These are phyloP conservation scores for Cynopterus sphinx DNA, from an alignment of 2,797 vertebrate species.

Conservation along the genomic window DNA sequence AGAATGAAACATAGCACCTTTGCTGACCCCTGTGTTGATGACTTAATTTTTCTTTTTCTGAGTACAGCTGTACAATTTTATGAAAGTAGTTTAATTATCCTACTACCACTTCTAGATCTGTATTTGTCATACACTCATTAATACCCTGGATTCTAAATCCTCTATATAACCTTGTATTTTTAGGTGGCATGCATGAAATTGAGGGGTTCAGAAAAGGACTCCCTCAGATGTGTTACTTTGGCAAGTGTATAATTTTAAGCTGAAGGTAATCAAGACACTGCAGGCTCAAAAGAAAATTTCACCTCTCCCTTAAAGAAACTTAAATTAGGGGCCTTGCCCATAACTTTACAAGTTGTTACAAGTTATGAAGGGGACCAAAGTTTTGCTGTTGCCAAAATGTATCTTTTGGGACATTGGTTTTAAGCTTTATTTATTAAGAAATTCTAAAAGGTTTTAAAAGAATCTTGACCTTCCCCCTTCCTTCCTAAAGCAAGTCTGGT, in stretches of 20 bases:
- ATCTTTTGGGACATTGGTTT: not conserved
- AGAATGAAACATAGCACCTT: not conserved
- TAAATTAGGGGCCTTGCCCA: not conserved
- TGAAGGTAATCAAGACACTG: not conserved
- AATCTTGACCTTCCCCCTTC: not conserved
- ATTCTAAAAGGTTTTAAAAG: not conserved
- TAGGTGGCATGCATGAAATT: not conserved
- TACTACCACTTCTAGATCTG: not conserved
- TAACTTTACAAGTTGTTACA: not conserved
- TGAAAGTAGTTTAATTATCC: slow-evolving; percentile 14
- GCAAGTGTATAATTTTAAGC: not conserved
- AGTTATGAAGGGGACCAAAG: not conserved
- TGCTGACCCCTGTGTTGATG: not conserved
- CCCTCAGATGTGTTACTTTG: not conserved
- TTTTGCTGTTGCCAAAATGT: not conserved
- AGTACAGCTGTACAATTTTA: not conserved
- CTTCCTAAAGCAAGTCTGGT: not conserved
- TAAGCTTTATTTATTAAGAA: not conserved
- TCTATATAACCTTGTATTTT: not conserved
- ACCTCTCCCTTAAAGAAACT: not conserved
- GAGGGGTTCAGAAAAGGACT: not conserved
- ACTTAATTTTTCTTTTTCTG: slow-evolving; percentile 51
- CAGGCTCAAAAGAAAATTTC: not conserved
- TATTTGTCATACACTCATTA: slow-evolving; percentile 27
- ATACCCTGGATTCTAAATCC: not conserved